Evolutionary conservation across 2,113 vertebrate genomes (phyloP), one percentile per base, ranked within the genome.

Genomic region (Anser brachyrhynchus): DNA sequence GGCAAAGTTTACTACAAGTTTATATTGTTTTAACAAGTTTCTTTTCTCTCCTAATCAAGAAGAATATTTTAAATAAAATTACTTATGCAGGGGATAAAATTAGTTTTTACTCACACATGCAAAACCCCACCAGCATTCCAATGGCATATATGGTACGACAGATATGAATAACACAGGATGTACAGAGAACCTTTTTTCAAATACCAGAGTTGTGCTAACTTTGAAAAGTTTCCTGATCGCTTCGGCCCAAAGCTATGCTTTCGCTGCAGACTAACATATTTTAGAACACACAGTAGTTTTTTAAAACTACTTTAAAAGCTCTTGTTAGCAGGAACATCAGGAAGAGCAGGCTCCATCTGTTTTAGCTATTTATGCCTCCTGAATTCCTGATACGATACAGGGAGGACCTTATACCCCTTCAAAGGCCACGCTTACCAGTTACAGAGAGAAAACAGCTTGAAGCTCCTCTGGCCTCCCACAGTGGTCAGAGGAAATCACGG

Each of bases 121-220:
- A 69, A 83, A 75, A 67, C 5, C 21, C 25, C 21, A 35, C 11
- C 31, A 76, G 26, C 13, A 43, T 43, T 66, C 51, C 74, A 84
- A 20, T 13, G 25, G 52, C 0, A 0, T 13, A 52, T 1, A 1
- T 6, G 9, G 33, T 5, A 67, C 20, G 37, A 78, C 7, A 49
- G 2, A 18, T 5, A 19, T 0, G 1, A 92, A 65, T 46, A 23
- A 21, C 13, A 39, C 13, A 39, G 29, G 7, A 35, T 10, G 14
- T 11, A 9, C 51, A 76, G 17, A 67, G 10, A 72, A 2, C 21
- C 31, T 52, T 10, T 49, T 43, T 80, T 8, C 10, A 61, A 70
- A 10, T 26, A 3, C 10, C 69, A 61, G 44, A 92, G 54, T 4
- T 3, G 4, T 46, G 10, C 6, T 58, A 61, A n/a, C 44, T 54